These are phyloP conservation scores for Lasioglossum figueresi DNA, from an alignment of 2,888 invertebrate genomes.

Conservation along the genomic window DNA sequence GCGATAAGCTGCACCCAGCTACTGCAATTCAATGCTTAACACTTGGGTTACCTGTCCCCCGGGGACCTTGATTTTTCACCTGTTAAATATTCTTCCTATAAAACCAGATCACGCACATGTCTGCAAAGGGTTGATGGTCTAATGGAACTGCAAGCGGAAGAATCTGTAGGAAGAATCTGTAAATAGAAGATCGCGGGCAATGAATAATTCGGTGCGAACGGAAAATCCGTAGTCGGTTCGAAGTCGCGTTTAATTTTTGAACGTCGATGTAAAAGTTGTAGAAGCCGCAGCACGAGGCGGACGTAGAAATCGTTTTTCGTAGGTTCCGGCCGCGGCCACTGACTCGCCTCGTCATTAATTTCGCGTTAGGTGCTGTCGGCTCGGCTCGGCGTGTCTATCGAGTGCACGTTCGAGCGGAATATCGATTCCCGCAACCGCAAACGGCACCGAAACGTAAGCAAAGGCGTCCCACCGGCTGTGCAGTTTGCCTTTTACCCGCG, in stretches of 20 bases:
- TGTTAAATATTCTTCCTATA: background rate
- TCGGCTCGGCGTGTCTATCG: conserved; percentile 35
- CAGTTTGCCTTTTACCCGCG: conserved; percentile 1
- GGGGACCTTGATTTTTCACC: background rate
- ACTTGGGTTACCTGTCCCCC: background rate
- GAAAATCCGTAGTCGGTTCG: background rate
- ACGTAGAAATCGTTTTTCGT: conserved; percentile 7
- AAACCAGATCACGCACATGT: no score
- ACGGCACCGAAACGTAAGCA: conserved; percentile 36
- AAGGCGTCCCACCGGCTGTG: background rate
- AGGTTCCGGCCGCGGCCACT: background rate
- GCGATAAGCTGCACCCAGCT: background rate
- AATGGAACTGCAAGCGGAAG: background rate
- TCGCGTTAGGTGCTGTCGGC: conserved; percentile 33
- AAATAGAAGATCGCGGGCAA: background rate
- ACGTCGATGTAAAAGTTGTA: background rate
- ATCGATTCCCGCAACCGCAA: conserved; percentile 47
- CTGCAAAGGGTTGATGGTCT: background rate
- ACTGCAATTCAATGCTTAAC: conserved; percentile 1
- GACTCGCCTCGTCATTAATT: conserved; percentile 51
- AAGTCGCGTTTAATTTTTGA: background rate
- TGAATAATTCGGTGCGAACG: background rate
- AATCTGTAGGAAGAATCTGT: background rate
- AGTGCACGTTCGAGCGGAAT: conserved; percentile 46
- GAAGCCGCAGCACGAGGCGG: background rate